These are phyloP conservation scores for Neodiprion pinetum DNA, from an alignment of 1,140 invertebrate genomes.

Conservation along the genomic window DNA sequence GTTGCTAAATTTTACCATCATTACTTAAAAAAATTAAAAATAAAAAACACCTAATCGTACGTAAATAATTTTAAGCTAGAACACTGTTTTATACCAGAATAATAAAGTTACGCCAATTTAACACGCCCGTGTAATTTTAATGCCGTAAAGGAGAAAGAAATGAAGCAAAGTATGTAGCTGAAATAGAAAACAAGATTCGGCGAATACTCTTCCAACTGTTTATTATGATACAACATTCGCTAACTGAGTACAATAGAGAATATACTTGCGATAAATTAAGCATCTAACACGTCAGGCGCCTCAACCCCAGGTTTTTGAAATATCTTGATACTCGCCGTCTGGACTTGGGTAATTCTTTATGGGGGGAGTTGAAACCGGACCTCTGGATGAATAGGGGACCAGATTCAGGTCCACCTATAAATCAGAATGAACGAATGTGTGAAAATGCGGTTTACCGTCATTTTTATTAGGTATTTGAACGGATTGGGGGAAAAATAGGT, in stretches of 20 bases:
- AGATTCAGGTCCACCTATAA: constrained; percentile 74
- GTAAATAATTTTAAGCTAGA: not conserved
- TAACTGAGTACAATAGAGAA: too few relatives aligned
- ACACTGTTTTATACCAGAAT: not conserved
- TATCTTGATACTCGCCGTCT: constrained; percentile 87
- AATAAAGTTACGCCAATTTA: not conserved
- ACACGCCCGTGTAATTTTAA: not conserved
- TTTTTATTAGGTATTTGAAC: too few relatives aligned
- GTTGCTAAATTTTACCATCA: too few relatives aligned
- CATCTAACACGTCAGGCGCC: not conserved
- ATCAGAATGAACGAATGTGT: constrained; percentile 25
- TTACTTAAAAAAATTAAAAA: too few relatives aligned
- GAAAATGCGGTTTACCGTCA: too few relatives aligned
- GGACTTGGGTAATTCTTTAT: constrained; percentile 78
- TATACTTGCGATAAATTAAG: too few relatives aligned
- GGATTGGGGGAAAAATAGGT: constrained; percentile 7
- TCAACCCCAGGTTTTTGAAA: constrained; percentile 79
- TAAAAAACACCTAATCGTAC: not conserved
- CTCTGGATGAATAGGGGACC: constrained; percentile 70
- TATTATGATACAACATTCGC: too few relatives aligned
- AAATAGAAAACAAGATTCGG: too few relatives aligned
- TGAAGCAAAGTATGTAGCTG: too few relatives aligned
- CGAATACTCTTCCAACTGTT: too few relatives aligned
- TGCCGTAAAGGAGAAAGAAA: too few relatives aligned
- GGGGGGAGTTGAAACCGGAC: constrained; percentile 79